phyloP scores from a whole-genome alignment of 2,888 invertebrate genomes.

The Caenorhabditis becei region DNA sequence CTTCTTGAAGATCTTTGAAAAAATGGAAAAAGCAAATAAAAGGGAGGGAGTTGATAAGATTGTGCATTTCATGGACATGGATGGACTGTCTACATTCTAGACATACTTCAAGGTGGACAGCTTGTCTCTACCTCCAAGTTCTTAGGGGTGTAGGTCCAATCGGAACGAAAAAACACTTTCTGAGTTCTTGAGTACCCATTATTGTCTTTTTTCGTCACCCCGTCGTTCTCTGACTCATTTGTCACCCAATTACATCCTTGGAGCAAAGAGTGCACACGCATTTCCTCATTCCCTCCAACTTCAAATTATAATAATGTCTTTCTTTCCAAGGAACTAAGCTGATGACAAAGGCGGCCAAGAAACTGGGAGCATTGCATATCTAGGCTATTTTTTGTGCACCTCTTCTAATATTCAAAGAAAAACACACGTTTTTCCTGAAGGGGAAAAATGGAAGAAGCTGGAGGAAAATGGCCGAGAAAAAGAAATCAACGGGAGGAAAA shows the following conservation, averaged over 20 bases:
- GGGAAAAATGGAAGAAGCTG: background rate
- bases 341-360: constrained; percentile 23
- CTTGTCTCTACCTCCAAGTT: no score
- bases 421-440: constrained; percentile 30
- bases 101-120: no score
- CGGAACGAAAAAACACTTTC: no score
- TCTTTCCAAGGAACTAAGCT: constrained; percentile 11
- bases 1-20: no score
- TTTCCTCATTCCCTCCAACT: constrained; percentile 7
- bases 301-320: constrained; percentile 49
- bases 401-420: constrained; percentile 55
- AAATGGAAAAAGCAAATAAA: no score
- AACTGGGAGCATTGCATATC: constrained; percentile 17
- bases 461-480: no score
- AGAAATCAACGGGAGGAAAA: no score
- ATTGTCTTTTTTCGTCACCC: constrained; percentile 18
- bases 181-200: constrained; percentile 32
- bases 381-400: constrained; percentile 24
- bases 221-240: constrained; percentile 28
- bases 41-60: no score
- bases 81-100: no score
- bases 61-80: no score
- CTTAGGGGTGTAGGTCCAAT: no score
- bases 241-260: constrained; percentile 45
- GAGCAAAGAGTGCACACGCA: constrained; percentile 13